Percentiles rank a stretch among this genome's conserved stretches.
Evolutionary conservation across 2,113 vertebrate genomes (phyloP).

Genomic region (Lasiurus borealis): DNA sequence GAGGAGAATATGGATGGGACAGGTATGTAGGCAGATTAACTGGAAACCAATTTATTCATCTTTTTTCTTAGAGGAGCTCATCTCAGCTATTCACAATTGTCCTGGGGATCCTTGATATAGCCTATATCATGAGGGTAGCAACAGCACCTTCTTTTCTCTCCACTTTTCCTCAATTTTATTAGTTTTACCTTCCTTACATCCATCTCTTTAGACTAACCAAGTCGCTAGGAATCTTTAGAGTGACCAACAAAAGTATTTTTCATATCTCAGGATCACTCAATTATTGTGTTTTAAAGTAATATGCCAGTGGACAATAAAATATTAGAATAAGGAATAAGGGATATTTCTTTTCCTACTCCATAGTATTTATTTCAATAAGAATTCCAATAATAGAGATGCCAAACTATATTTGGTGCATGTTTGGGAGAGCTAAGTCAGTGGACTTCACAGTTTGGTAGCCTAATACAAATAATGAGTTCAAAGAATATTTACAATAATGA

Average conservation of each 20-base stretch:
- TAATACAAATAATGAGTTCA: slow-evolving; percentile 44
- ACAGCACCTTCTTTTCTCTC: background rate
- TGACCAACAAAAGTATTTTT: slow-evolving; percentile 5
- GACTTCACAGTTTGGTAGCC: background rate
- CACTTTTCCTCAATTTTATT: background rate
- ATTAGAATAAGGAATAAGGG: background rate
- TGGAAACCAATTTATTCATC: slow-evolving; percentile 18
- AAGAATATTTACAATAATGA: slow-evolving; percentile 45
- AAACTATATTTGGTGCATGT: background rate
- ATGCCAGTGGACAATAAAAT: background rate
- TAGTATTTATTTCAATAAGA: slow-evolving; percentile 31
- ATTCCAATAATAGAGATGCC: background rate
- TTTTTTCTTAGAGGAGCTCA: background rate
- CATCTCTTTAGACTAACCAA: background rate
- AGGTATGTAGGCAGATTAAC: background rate
- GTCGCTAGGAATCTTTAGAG: background rate
- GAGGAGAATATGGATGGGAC: background rate
- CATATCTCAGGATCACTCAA: background rate
- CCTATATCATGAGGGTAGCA: background rate
- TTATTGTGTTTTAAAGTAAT: slow-evolving; percentile 23
- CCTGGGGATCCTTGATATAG: background rate
- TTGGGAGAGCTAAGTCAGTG: background rate
- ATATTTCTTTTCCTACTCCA: background rate
- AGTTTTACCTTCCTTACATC: background rate
- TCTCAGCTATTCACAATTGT: background rate